These are phyloP conservation scores for Trachemys scripta DNA, from an alignment of 2,113 vertebrate genomes.

Conservation along the genomic window DNA sequence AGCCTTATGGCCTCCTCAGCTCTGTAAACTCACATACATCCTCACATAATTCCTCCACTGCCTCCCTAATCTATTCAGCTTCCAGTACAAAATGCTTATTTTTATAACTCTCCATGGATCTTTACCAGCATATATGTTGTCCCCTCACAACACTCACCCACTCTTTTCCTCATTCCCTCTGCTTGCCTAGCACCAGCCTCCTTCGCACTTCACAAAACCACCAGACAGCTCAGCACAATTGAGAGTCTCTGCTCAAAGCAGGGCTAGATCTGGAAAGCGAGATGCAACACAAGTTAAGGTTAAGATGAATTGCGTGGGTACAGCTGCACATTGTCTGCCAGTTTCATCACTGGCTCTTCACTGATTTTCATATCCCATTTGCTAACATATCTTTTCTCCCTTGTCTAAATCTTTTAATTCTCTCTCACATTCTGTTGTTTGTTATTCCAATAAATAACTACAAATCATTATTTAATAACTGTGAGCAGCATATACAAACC, in stretches of 20 bases:
- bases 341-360: background rate
- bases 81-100: background rate
- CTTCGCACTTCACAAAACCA: constrained; percentile 27
- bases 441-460: constrained; percentile 32
- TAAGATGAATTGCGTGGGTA: background rate
- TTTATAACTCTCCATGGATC: background rate
- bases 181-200: background rate
- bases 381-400: background rate
- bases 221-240: background rate
- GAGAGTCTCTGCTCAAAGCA: background rate
- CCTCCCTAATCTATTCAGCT: background rate
- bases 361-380: constrained; percentile 13
- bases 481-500: constrained; percentile 32
- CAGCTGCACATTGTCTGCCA: background rate
- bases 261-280: background rate
- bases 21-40: background rate
- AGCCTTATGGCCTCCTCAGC: fast-evolving
- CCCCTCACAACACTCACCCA: background rate
- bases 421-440: background rate
- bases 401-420: constrained; percentile 39
- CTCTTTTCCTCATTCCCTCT: background rate
- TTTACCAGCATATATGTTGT: constrained; percentile 32
- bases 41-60: background rate
- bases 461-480: constrained; percentile 46
- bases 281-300: background rate